Conservation (phyloP, 92 coral and sea anemone genomes). For the Bergia sp. region DNA sequence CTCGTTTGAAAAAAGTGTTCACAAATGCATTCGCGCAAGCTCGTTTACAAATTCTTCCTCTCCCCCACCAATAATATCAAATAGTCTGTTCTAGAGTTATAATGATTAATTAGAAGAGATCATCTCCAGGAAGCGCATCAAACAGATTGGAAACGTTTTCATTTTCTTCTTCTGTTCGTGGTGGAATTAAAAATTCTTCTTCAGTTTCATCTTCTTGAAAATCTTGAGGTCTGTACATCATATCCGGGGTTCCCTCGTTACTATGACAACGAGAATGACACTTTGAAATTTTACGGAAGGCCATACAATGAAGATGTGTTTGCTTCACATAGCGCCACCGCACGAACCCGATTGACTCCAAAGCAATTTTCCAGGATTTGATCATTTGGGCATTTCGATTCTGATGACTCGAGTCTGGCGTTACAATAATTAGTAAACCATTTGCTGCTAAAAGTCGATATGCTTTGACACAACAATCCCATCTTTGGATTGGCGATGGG, state of each 20-base stretch:
- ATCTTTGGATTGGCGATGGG: constrained; percentile 84
- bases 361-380: constrained; percentile 92
- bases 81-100: no score
- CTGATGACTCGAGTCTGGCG: constrained; percentile 98
- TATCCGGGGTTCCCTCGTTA: constrained; percentile 58
- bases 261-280: constrained; percentile 64
- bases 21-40: no score
- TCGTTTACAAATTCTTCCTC: no score
- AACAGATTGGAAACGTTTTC: constrained; percentile 43
- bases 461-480: constrained; percentile 86
- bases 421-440: constrained; percentile 82
- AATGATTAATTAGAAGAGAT: not conserved
- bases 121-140: constrained; percentile 53
- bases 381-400: constrained; percentile 89
- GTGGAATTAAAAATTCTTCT: constrained; percentile 24
- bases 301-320: constrained; percentile 95
- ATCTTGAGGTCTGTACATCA: constrained; percentile 94
- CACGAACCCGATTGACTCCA: constrained; percentile 90
- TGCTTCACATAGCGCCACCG: constrained; percentile 90
- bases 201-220: constrained; percentile 66
- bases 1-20: no score
- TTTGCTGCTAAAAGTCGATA: constrained; percentile 75
- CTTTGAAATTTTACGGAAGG: constrained; percentile 83
- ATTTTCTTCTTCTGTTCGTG: constrained; percentile 54
- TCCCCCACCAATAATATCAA: no score